A percentile compares a stretch with the other conserved stretches of the same genome.
phyloP scores from a whole-genome alignment of 2,797 vertebrate genomes.

The Cirrhinus molitorella region DNA sequence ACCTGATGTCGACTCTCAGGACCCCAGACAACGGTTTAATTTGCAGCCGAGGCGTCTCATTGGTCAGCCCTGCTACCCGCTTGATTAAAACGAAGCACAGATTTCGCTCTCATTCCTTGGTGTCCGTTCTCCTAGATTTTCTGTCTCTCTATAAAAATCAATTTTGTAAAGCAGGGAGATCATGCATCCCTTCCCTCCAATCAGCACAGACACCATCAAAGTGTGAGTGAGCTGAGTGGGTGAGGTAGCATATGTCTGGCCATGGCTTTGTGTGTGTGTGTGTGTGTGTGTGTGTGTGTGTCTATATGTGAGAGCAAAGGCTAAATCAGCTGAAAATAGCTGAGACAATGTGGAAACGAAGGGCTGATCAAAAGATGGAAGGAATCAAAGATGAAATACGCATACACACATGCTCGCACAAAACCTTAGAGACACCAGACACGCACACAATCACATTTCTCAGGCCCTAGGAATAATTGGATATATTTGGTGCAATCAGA shows the following conservation, averaged over 20 bases:
- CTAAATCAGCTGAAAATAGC: slow-evolving; percentile 22
- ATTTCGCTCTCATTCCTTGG: slow-evolving; percentile 30
- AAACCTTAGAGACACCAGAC: slow-evolving; percentile 44
- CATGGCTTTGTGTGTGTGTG: background rate
- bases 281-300: no score
- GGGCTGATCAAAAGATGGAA: slow-evolving; percentile 15
- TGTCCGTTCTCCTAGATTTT: slow-evolving; percentile 18
- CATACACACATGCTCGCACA: slow-evolving; percentile 56
- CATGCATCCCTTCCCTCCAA: background rate
- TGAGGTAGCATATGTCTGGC: slow-evolving; percentile 20
- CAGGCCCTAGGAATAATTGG: slow-evolving; percentile 57
- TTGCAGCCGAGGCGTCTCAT: slow-evolving; percentile 49
- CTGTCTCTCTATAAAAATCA: background rate
- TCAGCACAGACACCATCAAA: slow-evolving; percentile 22
- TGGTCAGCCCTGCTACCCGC: slow-evolving; percentile 50
- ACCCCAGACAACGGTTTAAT: slow-evolving; percentile 56
- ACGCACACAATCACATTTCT: slow-evolving; percentile 33
- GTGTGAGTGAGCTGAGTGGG: slow-evolving; percentile 16
- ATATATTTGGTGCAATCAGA: slow-evolving; percentile 57
- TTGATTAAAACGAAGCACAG: slow-evolving; percentile 54
- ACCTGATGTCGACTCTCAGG: slow-evolving; percentile 56
- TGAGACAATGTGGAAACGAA: background rate
- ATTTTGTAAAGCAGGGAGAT: slow-evolving; percentile 16
- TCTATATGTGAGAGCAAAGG: background rate
- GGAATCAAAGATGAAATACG: slow-evolving; percentile 33